Conservation (phyloP, 2,113 vertebrate genomes). For the Atlantisia rogersi region DNA sequence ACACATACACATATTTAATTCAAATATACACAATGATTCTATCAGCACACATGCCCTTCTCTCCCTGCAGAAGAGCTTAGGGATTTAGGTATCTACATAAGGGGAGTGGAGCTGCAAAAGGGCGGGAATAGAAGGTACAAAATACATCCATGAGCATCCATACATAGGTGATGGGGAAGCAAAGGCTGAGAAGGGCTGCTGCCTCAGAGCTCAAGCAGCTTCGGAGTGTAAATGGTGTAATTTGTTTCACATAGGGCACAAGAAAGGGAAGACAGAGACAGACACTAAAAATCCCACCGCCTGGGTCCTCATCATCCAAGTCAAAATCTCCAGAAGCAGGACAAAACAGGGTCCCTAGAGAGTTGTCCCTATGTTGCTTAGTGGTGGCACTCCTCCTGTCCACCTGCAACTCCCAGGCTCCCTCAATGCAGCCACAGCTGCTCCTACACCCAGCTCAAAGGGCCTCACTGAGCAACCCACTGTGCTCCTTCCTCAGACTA, state of each 20-base stretch:
- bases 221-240: neutral
- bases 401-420: neutral
- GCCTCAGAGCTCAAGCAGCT: neutral
- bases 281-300: neutral
- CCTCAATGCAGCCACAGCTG: neutral
- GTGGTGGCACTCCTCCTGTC: accelerated
- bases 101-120: neutral
- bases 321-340: neutral
- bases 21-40: slow-evolving; percentile 39
- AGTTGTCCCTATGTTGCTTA: neutral
- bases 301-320: neutral
- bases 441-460: neutral
- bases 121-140: neutral
- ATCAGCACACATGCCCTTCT: neutral
- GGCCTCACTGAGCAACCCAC: neutral
- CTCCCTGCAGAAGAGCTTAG: neutral
- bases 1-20: slow-evolving; percentile 39
- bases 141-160: neutral
- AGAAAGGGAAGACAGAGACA: neutral
- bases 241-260: neutral
- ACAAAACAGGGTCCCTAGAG: neutral
- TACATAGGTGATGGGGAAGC: neutral
- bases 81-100: neutral
- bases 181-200: neutral
- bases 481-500: neutral